Percentiles rank a stretch among this genome's conserved stretches.
phyloP scores from a whole-genome alignment of 1,140 invertebrate genomes.

The Pantala flavescens region DNA sequence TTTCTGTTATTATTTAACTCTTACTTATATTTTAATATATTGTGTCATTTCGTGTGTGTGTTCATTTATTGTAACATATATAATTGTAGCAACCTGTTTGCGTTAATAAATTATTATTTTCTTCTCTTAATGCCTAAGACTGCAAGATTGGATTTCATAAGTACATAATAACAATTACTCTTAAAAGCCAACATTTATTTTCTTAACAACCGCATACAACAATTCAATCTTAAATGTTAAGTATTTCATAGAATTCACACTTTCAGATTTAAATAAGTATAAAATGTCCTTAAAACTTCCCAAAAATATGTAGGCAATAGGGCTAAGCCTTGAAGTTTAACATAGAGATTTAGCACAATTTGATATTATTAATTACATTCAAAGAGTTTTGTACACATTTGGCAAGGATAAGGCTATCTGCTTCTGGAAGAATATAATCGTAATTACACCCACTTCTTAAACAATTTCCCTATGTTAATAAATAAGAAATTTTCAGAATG shows the following conservation, averaged over 20 bases:
- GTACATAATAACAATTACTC: background rate
- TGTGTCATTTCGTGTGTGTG: background rate
- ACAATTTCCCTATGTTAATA: background rate
- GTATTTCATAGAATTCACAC: background rate
- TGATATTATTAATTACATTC: background rate
- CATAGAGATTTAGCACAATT: background rate
- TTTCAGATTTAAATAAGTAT: background rate
- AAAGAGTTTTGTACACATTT: background rate
- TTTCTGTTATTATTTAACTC: no score
- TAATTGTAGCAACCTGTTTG: background rate
- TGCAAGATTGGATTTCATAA: no score
- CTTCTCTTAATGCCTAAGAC: no score
- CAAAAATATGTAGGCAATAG: background rate
- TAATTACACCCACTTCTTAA: no score
- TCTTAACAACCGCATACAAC: background rate
- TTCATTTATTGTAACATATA: constrained; percentile 23
- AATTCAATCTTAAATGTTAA: background rate
- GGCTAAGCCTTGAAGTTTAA: background rate
- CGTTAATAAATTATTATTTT: no score
- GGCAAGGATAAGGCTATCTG: background rate
- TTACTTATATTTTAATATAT: background rate
- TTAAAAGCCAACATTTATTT: background rate
- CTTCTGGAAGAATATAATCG: background rate
- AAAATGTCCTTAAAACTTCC: background rate
- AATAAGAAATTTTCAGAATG: background rate